Conservation (phyloP, 2,113 vertebrate species). For the Penelope pileata region DNA sequence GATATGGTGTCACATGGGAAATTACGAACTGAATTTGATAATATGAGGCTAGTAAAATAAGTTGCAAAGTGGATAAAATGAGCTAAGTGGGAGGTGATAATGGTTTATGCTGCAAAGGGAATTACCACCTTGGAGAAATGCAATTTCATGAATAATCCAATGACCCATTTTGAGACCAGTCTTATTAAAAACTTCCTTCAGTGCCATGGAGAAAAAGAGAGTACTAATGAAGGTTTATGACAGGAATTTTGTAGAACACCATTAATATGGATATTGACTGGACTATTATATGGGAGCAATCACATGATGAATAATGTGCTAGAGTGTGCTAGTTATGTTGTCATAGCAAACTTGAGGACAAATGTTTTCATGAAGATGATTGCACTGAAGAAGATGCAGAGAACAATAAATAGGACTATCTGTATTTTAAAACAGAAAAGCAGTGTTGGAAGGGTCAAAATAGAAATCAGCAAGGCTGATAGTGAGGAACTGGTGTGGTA, state of each 20-base stretch:
- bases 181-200: constrained; percentile 12
- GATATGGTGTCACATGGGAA: constrained; percentile 47
- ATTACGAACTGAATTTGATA: constrained; percentile 47
- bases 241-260: background rate
- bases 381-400: background rate
- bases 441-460: background rate
- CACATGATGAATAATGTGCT: background rate
- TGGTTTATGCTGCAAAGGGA: constrained; percentile 24
- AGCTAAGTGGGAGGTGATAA: constrained; percentile 57
- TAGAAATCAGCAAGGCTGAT: background rate
- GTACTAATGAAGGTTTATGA: background rate
- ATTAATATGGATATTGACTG: background rate
- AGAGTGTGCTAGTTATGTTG: background rate
- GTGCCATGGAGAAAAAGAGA: background rate
- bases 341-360: background rate
- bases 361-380: background rate
- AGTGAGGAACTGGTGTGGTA: background rate
- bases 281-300: background rate
- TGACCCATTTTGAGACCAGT: background rate
- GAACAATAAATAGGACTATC: background rate
- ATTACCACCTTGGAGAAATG: background rate
- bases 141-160: background rate
- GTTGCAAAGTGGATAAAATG: constrained; percentile 28
- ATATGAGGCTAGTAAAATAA: constrained; percentile 44
- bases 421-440: background rate